Base-by-base conservation (phyloP, 2,113 vertebrate species). In the Xyliphius kryptos region DNA sequence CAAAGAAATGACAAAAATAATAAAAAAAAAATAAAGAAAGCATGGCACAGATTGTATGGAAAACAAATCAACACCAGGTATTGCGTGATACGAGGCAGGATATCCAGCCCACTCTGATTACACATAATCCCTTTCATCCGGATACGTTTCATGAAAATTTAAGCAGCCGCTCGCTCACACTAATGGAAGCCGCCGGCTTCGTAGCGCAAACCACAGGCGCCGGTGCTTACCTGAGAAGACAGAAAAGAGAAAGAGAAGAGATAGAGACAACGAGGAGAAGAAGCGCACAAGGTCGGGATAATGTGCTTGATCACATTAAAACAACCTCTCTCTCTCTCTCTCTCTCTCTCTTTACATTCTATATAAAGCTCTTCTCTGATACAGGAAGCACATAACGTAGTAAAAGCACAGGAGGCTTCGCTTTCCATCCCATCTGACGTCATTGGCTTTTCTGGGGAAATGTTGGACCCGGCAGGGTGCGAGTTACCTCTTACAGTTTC, bases 401-500 rank as follows among this genome's bases (percentile, higher is more conserved):
- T n/a, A n/a, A n/a, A n/a, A n/a, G n/a, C n/a, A n/a, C n/a, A n/a
- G n/a, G n/a, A 14, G 41, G 40, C 51, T 48, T 46, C 37, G 44
- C 16, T 22, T 63, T 26, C 63, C 44, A 17, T 36, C 48, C 50
- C 5, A 13, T 13, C 15, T 43, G 61, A 68, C 43, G 51, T 59
- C 26, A 52, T 54, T 16, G 2, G 26, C 43, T 44, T 66, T 56
- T 66, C 53, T 58, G 56, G 9, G 14, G 26, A 26, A 66, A 13
- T 16, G 40, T 63, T 50, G 44, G 67, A 41, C 5, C 20, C 32
- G 17, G 62, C 15, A 19, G 54, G 67, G 69, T 69, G 63, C 53
- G 63, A 66, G 74, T 75, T 72, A 68, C 70, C 60, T 57, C 74
- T 66, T 54, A 5, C 55, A 57, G 56, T 53, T 53, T 68, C 69